These are phyloP conservation scores for Cotesia chilonis DNA, from an alignment of 1,140 invertebrate genomes.

Conservation along the genomic window DNA sequence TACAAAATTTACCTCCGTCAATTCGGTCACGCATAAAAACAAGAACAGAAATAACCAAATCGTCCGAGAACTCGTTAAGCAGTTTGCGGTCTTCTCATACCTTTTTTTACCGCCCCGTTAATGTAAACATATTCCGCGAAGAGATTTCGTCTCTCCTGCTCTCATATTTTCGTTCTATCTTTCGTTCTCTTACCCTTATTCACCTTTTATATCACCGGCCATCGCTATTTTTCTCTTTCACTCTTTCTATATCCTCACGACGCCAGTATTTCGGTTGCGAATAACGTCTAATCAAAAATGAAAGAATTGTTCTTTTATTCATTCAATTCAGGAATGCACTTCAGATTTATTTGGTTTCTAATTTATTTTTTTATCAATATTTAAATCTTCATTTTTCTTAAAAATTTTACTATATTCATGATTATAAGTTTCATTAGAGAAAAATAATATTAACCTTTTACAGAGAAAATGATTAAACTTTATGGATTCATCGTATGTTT, in stretches of 20 bases:
- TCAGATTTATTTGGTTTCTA: not conserved
- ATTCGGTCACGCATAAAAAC: slow-evolving; percentile 38
- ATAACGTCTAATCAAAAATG: slow-evolving; percentile 24
- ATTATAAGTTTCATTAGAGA: too few species aligned
- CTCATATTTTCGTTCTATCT: slow-evolving; percentile 38
- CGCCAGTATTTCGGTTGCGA: not conserved
- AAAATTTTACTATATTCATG: not conserved
- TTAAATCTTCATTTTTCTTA: not conserved
- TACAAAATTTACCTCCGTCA: not conserved
- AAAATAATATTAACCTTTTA: too few species aligned
- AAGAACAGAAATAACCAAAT: slow-evolving; percentile 39
- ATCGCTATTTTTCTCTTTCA: slow-evolving; percentile 2
- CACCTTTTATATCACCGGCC: slow-evolving; percentile 28
- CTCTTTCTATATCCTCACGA: slow-evolving; percentile 1
- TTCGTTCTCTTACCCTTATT: slow-evolving; percentile 34
- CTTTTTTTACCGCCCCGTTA: slow-evolving; percentile 48
- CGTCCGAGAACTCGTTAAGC: slow-evolving; percentile 52
- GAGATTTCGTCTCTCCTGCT: slow-evolving; percentile 39
- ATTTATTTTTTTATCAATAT: slow-evolving; percentile 4
- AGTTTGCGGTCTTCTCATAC: slow-evolving; percentile 50
- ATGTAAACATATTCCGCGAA: slow-evolving; percentile 57
- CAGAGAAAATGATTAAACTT: too few species aligned
- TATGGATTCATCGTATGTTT: too few species aligned
- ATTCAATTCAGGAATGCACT: slow-evolving; percentile 5
- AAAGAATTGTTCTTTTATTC: slow-evolving; percentile 17